phyloP scores from a whole-genome alignment of 2,888 invertebrate species.

The Nezara viridula region DNA sequence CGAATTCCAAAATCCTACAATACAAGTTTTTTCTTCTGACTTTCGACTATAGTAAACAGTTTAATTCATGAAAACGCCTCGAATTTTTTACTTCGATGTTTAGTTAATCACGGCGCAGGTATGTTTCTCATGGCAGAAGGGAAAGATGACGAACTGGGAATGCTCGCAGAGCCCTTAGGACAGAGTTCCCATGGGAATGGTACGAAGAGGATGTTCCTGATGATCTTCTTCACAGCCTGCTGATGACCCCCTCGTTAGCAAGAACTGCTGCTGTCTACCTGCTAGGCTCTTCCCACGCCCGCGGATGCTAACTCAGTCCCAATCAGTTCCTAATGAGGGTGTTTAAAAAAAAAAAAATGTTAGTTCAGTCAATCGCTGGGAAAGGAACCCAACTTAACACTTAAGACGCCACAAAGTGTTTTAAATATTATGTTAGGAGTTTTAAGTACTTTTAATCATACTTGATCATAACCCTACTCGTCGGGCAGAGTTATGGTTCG shows the following conservation, averaged over 20 bases:
- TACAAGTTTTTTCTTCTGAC: too few relatives aligned
- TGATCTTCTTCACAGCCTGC: not conserved
- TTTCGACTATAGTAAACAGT: too few relatives aligned
- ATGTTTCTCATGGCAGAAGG: not conserved
- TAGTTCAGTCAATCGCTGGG: not conserved
- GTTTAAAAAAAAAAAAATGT: not conserved
- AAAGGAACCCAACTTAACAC: not conserved
- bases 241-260: not conserved
- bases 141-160: not conserved
- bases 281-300: not conserved
- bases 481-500: too few relatives aligned
- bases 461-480: not conserved
- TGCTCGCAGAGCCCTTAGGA: not conserved
- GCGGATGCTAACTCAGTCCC: not conserved
- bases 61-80: too few relatives aligned
- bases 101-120: not conserved
- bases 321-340: not conserved
- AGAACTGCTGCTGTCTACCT: not conserved
- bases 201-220: slow-evolving; percentile 4
- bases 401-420: not conserved
- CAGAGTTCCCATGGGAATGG: not conserved
- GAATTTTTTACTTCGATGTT: too few relatives aligned
- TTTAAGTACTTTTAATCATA: not conserved
- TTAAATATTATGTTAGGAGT: not conserved
- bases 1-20: too few relatives aligned